phyloP scores from a whole-genome alignment of 1,140 invertebrate species.

The Scaptodrosophila lebanonensis region DNA sequence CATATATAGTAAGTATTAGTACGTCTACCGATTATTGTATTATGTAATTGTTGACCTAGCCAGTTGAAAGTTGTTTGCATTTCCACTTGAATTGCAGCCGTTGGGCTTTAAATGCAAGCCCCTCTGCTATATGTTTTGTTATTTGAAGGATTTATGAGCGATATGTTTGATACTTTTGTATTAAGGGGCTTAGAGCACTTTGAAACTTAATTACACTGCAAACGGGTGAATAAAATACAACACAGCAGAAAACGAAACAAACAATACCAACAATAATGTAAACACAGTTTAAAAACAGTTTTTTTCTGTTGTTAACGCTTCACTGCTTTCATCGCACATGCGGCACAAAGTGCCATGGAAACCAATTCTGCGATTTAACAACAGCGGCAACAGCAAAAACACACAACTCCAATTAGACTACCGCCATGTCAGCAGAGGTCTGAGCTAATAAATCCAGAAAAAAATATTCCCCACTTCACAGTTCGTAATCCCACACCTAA shows the following conservation, averaged over 20 bases:
- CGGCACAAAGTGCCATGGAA: constrained; percentile 17
- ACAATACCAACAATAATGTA: constrained; percentile 29
- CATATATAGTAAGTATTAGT: too few relatives aligned
- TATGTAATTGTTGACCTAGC: constrained; percentile 37
- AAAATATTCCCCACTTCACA: too few relatives aligned
- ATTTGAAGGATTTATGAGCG: constrained; percentile 60
- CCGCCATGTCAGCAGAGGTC: constrained; percentile 20
- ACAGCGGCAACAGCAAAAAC: constrained; percentile 7
- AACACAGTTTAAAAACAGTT: constrained; percentile 7
- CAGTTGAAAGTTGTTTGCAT: constrained; percentile 36
- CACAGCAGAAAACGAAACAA: constrained; percentile 11
- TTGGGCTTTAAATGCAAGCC: too few relatives aligned
- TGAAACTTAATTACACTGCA: constrained; percentile 25
- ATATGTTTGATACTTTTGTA: constrained; percentile 3
- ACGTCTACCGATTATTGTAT: too few relatives aligned
- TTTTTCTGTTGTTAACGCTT: constrained; percentile 36
- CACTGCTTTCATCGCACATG: constrained; percentile 21
- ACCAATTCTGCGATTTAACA: constrained; percentile 32
- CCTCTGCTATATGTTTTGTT: constrained; percentile 17
- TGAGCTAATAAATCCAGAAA: constrained; percentile 15
- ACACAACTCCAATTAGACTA: constrained; percentile 50
- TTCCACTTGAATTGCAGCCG: constrained; percentile 49
- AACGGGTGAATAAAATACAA: constrained; percentile 20
- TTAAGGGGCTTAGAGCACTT: constrained; percentile 45
- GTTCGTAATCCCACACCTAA: too few relatives aligned